Base-by-base conservation (phyloP, 53 echinoderm and acorn worm species). In the Echinarachnius parma region DNA sequence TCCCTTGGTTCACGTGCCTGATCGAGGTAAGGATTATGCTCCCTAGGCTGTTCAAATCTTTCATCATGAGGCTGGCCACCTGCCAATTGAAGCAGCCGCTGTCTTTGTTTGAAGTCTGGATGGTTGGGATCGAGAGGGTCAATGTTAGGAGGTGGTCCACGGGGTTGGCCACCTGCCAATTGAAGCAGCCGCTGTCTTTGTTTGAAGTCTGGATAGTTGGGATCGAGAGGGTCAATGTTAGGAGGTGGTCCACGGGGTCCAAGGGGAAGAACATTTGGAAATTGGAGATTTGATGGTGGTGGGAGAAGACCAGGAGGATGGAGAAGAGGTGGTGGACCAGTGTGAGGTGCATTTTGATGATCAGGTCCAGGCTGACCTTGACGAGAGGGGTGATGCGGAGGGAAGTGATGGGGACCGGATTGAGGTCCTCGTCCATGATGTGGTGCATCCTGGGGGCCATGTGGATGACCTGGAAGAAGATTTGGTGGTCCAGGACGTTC, bases 251-350 rank as follows among this genome's bases (percentile, higher is more conserved):
- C 11, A n/a, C 18, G 10, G 50, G 10, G 11, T 5, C 44, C 66
- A 13, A 30, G 34, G 24, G 67, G 29, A 33, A 42, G 70, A 18
- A 48, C 26, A 28, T 47, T 60, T 20, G 53, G 82, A 20, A 9
- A 32, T 16, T 30, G 47, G 26, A 30, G 34, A 62, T 21, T 23
- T 4, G 26, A 28, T 28, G 62, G 77, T 24, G 53, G 66, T 18
- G 64, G 82, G 11, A 63, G 60, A 19, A 52, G 48, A 16, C 82
- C 82, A 28, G 67, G 79, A 32, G 60, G 80, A 4, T 58, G 61
- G 11, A 60, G 35, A 20, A 61, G 29, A 25, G 70, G 27, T 35
- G 58, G 45, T 15, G 71, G 70, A 19, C 22, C 48, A 15, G 21
- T 8, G 11, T 50, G 24, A 34, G 70, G 71, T 22, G 56, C 54